Conservation (phyloP, 2,888 invertebrate genomes). For the Octonoba sinensis region DNA sequence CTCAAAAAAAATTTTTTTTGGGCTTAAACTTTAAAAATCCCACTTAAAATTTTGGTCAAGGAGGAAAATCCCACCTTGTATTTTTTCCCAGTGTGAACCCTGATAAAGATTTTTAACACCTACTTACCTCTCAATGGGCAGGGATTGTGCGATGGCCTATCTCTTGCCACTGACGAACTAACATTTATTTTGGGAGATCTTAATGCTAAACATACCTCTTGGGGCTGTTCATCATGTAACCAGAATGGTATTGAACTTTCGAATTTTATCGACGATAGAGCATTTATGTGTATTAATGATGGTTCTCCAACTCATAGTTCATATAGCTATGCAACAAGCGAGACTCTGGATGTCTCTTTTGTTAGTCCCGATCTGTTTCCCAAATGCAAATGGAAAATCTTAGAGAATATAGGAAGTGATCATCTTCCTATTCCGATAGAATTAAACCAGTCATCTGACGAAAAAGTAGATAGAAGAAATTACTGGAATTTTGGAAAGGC, state of each 20-base stretch:
- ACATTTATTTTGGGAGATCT: not conserved
- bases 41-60: too few species aligned
- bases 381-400: not conserved
- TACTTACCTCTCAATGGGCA: not conserved
- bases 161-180: not conserved
- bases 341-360: slow-evolving; percentile 18
- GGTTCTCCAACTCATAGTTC: slow-evolving; percentile 24
- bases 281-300: slow-evolving; percentile 10
- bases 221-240: not conserved
- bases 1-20: too few species aligned
- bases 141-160: not conserved
- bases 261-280: slow-evolving; percentile 5
- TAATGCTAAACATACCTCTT: slow-evolving; percentile 6
- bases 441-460: slow-evolving; percentile 3
- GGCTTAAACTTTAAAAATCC: too few species aligned
- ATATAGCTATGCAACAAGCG: slow-evolving; percentile 18
- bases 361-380: slow-evolving; percentile 13
- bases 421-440: slow-evolving; percentile 9
- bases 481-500: slow-evolving; percentile 17
- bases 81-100: too few species aligned
- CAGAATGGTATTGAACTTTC: not conserved
- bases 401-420: slow-evolving; percentile 20
- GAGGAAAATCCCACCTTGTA: too few species aligned
- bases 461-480: not conserved
- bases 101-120: not conserved